A percentile compares a stretch with the other conserved stretches of the same genome.
These are phyloP conservation scores for Mactra quadrangularis DNA, from an alignment of 1,140 invertebrate genomes.

Conservation along the genomic window DNA sequence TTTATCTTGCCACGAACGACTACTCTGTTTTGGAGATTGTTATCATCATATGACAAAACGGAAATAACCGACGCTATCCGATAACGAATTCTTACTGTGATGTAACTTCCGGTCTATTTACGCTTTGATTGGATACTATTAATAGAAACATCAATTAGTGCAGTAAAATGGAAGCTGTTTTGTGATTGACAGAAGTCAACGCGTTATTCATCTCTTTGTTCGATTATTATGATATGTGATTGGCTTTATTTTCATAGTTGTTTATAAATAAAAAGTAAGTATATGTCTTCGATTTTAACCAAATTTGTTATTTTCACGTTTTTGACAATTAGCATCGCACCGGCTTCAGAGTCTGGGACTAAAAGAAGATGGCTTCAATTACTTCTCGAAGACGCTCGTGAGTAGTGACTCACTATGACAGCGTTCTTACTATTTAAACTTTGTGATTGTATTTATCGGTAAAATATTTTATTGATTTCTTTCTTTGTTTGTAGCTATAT, in stretches of 20 bases:
- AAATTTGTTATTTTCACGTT: no score
- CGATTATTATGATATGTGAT: conserved; percentile 8
- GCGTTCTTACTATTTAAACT: no score
- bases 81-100: no score
- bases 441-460: no score
- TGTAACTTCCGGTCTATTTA: conserved; percentile 27
- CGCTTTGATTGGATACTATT: conserved; percentile 45
- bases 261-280: conserved; percentile 1
- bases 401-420: conserved; percentile 19
- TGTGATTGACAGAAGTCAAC: conserved; percentile 44
- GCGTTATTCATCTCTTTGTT: conserved; percentile 4
- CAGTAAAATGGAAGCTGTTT: conserved; percentile 46
- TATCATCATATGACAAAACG: no score
- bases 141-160: conserved; percentile 55
- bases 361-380: conserved; percentile 25
- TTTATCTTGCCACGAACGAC: no score
- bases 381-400: conserved; percentile 28
- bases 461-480: no score
- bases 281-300: no score
- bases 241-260: neutral
- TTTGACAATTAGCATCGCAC: neutral
- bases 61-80: no score
- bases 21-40: no score
- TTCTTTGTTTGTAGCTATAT: no score
- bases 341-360: conserved; percentile 33